Conservation (phyloP, 2,113 vertebrate genomes). For the Perca flavescens region DNA sequence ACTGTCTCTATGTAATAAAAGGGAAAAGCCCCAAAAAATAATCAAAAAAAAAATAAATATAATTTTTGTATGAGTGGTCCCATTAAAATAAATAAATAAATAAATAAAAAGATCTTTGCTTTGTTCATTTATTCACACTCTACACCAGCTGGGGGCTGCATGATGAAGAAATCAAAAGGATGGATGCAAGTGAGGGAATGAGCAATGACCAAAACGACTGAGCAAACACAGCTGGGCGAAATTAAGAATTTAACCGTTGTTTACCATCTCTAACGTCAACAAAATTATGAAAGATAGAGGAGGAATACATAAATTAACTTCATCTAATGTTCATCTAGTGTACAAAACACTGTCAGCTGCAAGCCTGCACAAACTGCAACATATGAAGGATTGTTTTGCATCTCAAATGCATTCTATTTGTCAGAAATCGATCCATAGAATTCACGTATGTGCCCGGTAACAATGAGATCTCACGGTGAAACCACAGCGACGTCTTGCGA, state of each 20-base stretch:
- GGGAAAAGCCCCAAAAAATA: no score
- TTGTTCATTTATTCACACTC: slow-evolving; percentile 15
- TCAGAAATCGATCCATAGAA: not conserved
- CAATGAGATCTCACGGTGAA: not conserved
- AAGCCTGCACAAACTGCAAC: not conserved
- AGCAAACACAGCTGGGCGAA: not conserved
- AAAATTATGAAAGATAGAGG: not conserved
- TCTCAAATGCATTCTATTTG: not conserved
- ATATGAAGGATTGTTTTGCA: not conserved
- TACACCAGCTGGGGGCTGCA: not conserved
- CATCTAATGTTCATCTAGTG: not conserved
- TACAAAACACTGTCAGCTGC: not conserved
- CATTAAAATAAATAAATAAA: not conserved
- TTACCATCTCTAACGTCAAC: not conserved
- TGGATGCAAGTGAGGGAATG: not conserved
- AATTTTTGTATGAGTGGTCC: not conserved
- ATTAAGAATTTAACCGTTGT: not conserved
- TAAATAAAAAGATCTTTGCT: not conserved
- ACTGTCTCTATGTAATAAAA: no score
- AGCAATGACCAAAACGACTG: not conserved
- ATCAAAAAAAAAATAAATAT: no score
- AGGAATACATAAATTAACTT: not conserved
- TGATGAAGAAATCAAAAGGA: not conserved
- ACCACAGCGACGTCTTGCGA: not conserved
- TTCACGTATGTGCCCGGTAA: not conserved